These are phyloP conservation scores for Callaeas wilsoni DNA, from an alignment of 2,113 vertebrate species.

Conservation along the genomic window DNA sequence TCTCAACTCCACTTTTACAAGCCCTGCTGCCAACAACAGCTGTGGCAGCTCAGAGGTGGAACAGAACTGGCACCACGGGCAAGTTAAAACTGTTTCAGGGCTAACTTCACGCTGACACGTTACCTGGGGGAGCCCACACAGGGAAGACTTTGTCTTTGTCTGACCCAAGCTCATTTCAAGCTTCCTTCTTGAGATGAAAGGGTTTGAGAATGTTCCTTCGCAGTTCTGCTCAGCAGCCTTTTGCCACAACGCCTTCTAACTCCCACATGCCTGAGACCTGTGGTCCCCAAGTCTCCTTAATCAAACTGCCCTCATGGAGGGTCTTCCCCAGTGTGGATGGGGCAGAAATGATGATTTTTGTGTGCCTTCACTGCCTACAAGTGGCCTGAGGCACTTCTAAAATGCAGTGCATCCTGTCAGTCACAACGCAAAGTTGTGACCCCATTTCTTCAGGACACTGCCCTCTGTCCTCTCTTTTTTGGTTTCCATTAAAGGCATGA, in stretches of 20 bases:
- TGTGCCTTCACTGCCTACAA: not conserved
- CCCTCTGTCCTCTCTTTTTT: not conserved
- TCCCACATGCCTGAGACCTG: not conserved
- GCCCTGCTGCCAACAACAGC: not conserved
- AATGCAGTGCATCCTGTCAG: not conserved
- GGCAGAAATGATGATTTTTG: not conserved
- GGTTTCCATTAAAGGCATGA: not conserved
- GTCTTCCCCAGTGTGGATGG: not conserved
- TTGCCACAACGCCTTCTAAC: not conserved
- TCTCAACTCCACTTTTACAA: not conserved
- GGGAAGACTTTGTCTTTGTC: not conserved
- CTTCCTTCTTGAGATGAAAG: not conserved
- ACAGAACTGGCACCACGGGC: not conserved
- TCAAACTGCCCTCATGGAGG: not conserved
- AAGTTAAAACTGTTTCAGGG: slow-evolving; percentile 17
- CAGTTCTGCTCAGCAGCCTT: not conserved
- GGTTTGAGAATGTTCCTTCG: not conserved
- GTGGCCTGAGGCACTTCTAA: not conserved
- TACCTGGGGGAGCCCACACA: not conserved
- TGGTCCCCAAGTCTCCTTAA: not conserved
- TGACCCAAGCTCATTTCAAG: not conserved
- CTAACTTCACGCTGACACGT: not conserved
- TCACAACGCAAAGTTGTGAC: not conserved
- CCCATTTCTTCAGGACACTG: not conserved
- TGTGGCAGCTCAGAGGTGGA: not conserved